Percentiles rank a stretch among this genome's conserved stretches.
phyloP scores from a whole-genome alignment of 2,113 vertebrate genomes.

The Ginglymostoma cirratum region DNA sequence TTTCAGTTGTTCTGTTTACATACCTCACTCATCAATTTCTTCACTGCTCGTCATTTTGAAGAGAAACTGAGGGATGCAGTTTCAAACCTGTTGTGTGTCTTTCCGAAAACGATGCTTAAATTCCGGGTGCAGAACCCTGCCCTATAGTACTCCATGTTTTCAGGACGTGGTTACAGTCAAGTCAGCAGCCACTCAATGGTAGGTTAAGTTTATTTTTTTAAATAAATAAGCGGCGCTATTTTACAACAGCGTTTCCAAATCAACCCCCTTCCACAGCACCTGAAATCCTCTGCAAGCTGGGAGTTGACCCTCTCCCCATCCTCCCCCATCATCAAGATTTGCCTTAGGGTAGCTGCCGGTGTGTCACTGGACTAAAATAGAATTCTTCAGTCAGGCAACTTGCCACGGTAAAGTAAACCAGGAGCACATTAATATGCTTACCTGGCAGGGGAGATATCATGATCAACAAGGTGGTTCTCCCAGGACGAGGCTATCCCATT shows the following conservation, averaged over 20 bases:
- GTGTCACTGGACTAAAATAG: not conserved
- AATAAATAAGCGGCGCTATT: not conserved
- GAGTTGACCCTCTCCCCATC: not conserved
- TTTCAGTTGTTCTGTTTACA: not conserved
- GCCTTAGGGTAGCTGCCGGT: not conserved
- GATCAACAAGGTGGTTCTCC: no score
- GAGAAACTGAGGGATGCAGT: not conserved
- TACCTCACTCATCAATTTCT: not conserved
- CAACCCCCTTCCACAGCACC: not conserved
- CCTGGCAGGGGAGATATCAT: no score
- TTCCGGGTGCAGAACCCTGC: not conserved
- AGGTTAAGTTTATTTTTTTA: not conserved
- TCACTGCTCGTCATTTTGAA: not conserved
- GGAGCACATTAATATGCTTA: not conserved
- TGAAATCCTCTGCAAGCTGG: not conserved
- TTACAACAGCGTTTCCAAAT: not conserved
- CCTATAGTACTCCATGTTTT: not conserved
- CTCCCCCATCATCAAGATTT: not conserved
- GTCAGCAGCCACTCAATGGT: not conserved
- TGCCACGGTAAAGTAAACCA: not conserved
- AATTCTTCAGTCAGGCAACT: not conserved
- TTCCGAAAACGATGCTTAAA: not conserved
- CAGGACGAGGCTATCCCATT: no score
- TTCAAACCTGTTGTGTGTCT: not conserved
- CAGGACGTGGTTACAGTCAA: not conserved